Conservation (phyloP, 2,888 invertebrate species). For the Cordilura impudica region DNA sequence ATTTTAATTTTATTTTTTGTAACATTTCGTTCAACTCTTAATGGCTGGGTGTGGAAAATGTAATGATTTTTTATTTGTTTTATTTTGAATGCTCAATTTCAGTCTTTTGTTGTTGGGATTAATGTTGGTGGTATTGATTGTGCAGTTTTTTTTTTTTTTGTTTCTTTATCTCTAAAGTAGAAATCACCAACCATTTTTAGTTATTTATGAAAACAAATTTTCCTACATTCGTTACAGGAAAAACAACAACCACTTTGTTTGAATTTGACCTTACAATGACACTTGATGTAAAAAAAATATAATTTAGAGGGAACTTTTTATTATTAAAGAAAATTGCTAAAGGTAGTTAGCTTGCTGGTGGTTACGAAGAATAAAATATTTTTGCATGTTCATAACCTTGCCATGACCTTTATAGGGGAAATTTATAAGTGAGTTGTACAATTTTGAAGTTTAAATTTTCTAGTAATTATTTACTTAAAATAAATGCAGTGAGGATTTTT, state of each 20-base stretch:
- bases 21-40: constrained; percentile 24
- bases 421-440: neutral
- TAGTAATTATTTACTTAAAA: too few species aligned
- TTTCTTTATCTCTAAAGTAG: constrained; percentile 31
- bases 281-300: constrained; percentile 29
- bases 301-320: neutral
- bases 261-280: constrained; percentile 59
- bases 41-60: constrained; percentile 53
- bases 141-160: constrained; percentile 27
- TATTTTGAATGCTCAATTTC: constrained; percentile 11
- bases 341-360: neutral
- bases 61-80: constrained; percentile 26
- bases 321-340: neutral
- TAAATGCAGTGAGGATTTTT: too few species aligned
- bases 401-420: constrained; percentile 27
- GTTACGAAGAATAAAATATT: neutral
- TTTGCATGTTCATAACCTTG: constrained; percentile 27
- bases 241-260: constrained; percentile 19
- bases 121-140: neutral
- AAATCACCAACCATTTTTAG: constrained; percentile 12
- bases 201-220: neutral
- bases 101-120: neutral
- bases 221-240: neutral
- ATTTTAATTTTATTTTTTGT: neutral
- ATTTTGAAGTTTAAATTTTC: constrained; percentile 6